phyloP scores from a whole-genome alignment of 2,888 invertebrate genomes.

The Crocallis elinguaria region DNA sequence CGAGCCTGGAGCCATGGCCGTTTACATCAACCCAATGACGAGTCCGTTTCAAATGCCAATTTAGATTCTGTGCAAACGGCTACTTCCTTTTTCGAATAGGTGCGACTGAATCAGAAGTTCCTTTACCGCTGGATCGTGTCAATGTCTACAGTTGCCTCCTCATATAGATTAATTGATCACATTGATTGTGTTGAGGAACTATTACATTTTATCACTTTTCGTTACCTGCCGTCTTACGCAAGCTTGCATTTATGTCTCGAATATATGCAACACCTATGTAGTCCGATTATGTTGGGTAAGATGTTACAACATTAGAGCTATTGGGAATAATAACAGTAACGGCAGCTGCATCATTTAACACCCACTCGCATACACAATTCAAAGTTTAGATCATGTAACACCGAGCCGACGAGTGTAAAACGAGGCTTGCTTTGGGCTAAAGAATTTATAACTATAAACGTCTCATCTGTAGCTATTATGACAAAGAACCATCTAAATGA shows the following conservation, averaged over 20 bases:
- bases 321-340: conserved; percentile 27
- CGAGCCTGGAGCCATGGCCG: conserved; percentile 48
- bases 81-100: conserved; percentile 64
- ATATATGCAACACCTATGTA: conserved; percentile 31
- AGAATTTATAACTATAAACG: too few relatives aligned
- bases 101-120: conserved; percentile 23
- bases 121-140: conserved; percentile 24
- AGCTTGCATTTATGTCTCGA: conserved; percentile 12
- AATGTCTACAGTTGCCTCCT: neutral
- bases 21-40: conserved; percentile 55
- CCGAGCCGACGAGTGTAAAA: neutral
- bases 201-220: conserved; percentile 9
- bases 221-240: conserved; percentile 12
- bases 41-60: conserved; percentile 56
- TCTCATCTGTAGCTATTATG: too few relatives aligned
- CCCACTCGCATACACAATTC: conserved; percentile 25
- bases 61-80: conserved; percentile 61
- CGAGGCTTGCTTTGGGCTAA: neutral
- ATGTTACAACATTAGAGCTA: conserved; percentile 28
- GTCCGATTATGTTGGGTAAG: conserved; percentile 28
- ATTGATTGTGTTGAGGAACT: neutral
- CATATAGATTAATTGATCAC: neutral
- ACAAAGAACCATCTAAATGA: neutral
- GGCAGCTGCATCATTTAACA: conserved; percentile 28
- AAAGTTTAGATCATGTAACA: conserved; percentile 1